Conservation (phyloP, 2,888 invertebrate species). For the Brachylomia viminalis region DNA sequence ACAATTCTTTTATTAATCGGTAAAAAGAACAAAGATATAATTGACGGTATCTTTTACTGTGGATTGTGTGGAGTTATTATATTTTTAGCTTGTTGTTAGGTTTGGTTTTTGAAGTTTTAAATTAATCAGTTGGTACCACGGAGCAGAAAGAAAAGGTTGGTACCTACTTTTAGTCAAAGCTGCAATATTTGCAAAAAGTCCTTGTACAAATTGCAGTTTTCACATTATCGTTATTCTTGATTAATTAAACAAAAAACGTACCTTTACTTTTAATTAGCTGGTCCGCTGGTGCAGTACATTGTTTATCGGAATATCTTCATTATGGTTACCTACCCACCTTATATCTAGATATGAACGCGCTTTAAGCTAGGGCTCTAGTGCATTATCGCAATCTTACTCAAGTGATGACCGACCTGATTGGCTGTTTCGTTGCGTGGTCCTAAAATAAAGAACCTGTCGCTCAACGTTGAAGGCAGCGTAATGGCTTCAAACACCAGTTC, state of each 20-base stretch:
- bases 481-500: conserved; percentile 36
- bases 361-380: neutral
- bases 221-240: too few relatives aligned
- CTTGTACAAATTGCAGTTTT: too few relatives aligned
- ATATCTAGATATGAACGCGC: neutral
- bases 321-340: neutral
- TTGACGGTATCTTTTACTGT: conserved; percentile 49
- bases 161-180: too few relatives aligned
- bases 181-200: too few relatives aligned
- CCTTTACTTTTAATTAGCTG: neutral
- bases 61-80: conserved; percentile 10
- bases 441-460: conserved; percentile 60
- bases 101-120: too few relatives aligned
- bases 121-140: too few relatives aligned
- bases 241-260: neutral
- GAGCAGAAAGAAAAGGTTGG: too few relatives aligned
- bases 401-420: conserved; percentile 41
- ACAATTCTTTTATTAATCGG: conserved; percentile 61
- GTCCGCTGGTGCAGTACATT: neutral
- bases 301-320: neutral
- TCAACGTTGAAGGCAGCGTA: conserved; percentile 44
- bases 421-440: conserved; percentile 8
- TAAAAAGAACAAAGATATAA: conserved; percentile 61
- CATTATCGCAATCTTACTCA: conserved; percentile 24
- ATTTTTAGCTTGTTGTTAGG: neutral